Base-by-base conservation (phyloP, 1,140 invertebrate genomes). In the Portunus trituberculatus region DNA sequence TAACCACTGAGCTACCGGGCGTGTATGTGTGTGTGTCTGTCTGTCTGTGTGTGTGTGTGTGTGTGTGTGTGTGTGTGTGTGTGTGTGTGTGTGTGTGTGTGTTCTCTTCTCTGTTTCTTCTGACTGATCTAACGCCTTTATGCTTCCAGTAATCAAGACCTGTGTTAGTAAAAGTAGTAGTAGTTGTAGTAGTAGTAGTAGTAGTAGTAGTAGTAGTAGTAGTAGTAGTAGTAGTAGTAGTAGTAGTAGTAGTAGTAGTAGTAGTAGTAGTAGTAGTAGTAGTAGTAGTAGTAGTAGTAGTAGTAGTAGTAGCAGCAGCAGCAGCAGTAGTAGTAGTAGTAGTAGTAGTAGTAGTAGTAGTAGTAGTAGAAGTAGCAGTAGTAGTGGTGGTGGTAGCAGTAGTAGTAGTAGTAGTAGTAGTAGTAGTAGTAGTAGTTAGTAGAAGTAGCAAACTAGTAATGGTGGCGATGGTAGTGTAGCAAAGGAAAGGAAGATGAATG, bases 241-340 rank as follows among this genome's bases (percentile, higher is more conserved):
- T 76, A 76, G 59, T 76, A 76, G 59, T 76, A 76, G 59, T 76
- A 76, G 59, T 76, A 76, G 59, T 76, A 76, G 59, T 76, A 76
- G 59, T 76, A 76, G 20, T 76, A 76, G 59, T 76, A 76, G 59
- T 76, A 76, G 59, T 76, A 76, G 59, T 76, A 76, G 59, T 76
- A 76, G 59, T 76, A 76, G 59, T 76, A 76, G 59, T 76, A 76
- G 59, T 76, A 76, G 59, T 76, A 76, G 59, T 76, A 76, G 59
- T 76, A 76, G 59, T 76, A 76, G 59, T 76, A 76, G 59, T 76
- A 76, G 59, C 20, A 20, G 59, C 20, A 20, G 59, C 20, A 20
- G 59, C 20, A 20, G 59, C 20, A 20, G 20, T 76, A 20, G 59
- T 76, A 76, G 59, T 76, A 76, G 59, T 76, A 76, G 59, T 76